Evolutionary conservation across 2,113 vertebrate species (phyloP).

Genomic region (Apaloderma vittatum): DNA sequence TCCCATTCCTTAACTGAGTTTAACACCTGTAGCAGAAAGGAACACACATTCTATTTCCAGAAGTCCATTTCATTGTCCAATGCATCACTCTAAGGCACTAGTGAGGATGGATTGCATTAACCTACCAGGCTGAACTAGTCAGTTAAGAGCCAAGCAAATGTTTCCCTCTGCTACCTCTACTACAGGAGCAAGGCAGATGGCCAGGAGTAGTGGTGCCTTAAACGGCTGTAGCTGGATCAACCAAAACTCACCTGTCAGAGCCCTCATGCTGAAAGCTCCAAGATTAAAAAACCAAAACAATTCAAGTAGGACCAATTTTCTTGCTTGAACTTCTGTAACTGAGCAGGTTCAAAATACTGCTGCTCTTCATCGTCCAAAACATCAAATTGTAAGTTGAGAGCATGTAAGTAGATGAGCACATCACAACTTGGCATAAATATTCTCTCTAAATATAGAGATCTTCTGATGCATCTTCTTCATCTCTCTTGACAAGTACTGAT

Average conservation of each 20-base stretch:
- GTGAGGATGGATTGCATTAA: neutral
- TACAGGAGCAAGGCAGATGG: neutral
- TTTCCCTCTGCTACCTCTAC: neutral
- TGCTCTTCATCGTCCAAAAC: neutral
- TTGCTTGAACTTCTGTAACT: slow-evolving; percentile 10
- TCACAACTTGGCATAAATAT: neutral
- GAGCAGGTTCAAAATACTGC: neutral
- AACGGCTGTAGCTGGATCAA: neutral
- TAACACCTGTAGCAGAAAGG: neutral
- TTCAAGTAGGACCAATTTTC: slow-evolving; percentile 19
- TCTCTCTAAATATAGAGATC: neutral
- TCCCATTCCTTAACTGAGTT: neutral
- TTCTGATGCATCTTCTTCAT: neutral
- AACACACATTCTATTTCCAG: neutral
- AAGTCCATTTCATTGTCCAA: neutral
- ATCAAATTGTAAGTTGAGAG: neutral
- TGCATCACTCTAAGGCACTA: neutral
- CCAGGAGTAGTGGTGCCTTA: neutral
- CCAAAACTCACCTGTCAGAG: slow-evolving; percentile 53
- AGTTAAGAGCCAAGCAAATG: neutral
- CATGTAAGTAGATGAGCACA: neutral
- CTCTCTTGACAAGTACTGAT: neutral
- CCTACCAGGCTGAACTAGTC: neutral
- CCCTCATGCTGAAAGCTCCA: slow-evolving; percentile 35
- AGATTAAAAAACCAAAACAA: slow-evolving; percentile 35